Conservation (phyloP, 2,797 vertebrate species). For the Rhinatrema bivittatum region DNA sequence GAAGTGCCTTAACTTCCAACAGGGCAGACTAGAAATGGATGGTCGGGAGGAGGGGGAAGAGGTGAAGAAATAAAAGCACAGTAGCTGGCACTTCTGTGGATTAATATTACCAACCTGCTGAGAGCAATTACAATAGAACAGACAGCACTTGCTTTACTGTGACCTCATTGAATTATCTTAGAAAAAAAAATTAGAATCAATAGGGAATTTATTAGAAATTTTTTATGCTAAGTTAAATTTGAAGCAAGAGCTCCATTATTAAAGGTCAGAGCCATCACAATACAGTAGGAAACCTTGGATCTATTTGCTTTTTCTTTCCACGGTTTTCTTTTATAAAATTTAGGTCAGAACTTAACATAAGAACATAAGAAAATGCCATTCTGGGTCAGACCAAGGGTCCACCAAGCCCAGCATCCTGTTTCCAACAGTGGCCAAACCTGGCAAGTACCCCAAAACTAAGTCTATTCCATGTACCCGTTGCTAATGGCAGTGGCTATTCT, state of each 20-base stretch:
- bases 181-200: conserved; percentile 26
- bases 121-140: conserved; percentile 49
- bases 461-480: no score
- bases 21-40: conserved; percentile 5
- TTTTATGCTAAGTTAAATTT: conserved; percentile 44
- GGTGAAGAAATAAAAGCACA: conserved; percentile 42
- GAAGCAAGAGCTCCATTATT: conserved; percentile 34
- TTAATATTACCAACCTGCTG: conserved; percentile 44
- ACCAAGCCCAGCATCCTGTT: no score
- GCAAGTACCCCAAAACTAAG: no score
- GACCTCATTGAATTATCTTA: conserved; percentile 49
- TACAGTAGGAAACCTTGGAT: conserved; percentile 19
- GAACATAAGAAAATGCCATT: no score
- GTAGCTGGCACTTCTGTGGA: conserved; percentile 31
- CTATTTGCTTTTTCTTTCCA: conserved; percentile 14
- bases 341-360: no score
- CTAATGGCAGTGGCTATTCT: no score
- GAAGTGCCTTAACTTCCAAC: conserved; percentile 13
- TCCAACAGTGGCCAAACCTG: no score
- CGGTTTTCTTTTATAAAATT: conserved; percentile 9
- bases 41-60: neutral
- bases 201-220: conserved; percentile 53
- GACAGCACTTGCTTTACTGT: conserved; percentile 41
- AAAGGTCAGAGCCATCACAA: conserved; percentile 47
- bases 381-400: no score